phyloP scores from a whole-genome alignment of 2,113 vertebrate genomes.

The Sylvietta virens region DNA sequence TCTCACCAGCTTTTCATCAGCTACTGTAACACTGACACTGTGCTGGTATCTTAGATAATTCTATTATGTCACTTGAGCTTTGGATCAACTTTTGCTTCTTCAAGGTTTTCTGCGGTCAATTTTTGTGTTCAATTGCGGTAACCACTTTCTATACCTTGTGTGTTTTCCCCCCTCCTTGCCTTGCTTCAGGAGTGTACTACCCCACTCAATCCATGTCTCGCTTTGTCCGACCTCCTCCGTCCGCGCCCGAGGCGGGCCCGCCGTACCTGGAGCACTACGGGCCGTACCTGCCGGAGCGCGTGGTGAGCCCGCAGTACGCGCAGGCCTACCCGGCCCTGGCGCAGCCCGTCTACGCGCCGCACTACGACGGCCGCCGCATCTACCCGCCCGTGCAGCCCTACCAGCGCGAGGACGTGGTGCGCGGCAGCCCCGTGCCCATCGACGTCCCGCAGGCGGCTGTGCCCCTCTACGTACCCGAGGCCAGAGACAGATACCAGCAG shows the following conservation, averaged over 20 bases:
- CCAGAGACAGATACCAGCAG: conserved; percentile 82
- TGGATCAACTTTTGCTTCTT: background rate
- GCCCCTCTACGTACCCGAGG: conserved; percentile 83
- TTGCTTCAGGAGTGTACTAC: conserved; percentile 83
- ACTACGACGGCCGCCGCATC: conserved; percentile 83
- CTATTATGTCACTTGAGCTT: background rate
- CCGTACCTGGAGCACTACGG: conserved; percentile 89
- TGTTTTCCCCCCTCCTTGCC: background rate
- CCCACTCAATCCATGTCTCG: conserved; percentile 82
- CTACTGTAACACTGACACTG: background rate
- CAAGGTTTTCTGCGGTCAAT: background rate
- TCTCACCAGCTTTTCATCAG: background rate
- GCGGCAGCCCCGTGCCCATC: conserved; percentile 87
- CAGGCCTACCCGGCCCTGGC: conserved; percentile 79
- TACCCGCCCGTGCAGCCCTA: conserved; percentile 84
- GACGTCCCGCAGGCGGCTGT: conserved; percentile 81
- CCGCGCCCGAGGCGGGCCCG: conserved; percentile 76
- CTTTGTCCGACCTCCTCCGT: conserved; percentile 78
- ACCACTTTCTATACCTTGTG: background rate
- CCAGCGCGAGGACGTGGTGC: conserved; percentile 85
- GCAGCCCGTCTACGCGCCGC: conserved; percentile 79
- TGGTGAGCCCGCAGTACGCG: conserved; percentile 78
- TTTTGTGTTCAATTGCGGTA: background rate
- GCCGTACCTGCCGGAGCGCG: conserved; percentile 84
- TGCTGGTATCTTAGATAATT: background rate